phyloP scores from a whole-genome alignment of 2,113 vertebrate genomes.

The Prochilodus magdalenae region DNA sequence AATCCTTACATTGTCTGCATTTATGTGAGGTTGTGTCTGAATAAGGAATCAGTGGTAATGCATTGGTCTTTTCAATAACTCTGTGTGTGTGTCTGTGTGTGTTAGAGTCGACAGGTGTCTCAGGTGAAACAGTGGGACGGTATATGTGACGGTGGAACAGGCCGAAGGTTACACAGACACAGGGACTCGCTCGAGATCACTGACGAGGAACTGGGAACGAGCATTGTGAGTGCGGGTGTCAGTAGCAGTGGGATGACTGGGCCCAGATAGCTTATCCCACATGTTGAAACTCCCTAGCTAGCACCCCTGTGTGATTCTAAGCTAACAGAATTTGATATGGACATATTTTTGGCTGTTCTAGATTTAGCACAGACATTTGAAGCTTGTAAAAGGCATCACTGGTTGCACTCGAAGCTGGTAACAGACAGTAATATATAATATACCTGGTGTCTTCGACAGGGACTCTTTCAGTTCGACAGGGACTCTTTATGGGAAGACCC shows the following conservation, averaged over 20 bases:
- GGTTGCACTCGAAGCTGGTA: no score
- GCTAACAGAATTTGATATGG: no score
- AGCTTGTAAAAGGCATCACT: no score
- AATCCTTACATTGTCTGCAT: not conserved
- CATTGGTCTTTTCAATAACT: not conserved
- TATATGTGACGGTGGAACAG: constrained; percentile 64
- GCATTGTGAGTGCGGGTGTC: constrained; percentile 71
- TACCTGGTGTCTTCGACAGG: no score
- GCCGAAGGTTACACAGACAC: constrained; percentile 69
- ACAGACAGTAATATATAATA: no score
- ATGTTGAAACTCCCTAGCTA: no score
- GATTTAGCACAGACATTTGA: no score
- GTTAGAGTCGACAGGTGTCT: constrained; percentile 78
- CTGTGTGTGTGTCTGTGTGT: constrained; percentile 41
- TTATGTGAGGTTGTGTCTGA: not conserved
- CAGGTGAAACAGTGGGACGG: constrained; percentile 77
- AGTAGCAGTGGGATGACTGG: not conserved
- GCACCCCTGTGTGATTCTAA: no score
- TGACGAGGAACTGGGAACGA: constrained; percentile 76
- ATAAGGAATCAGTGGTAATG: not conserved
- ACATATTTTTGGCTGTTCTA: no score
- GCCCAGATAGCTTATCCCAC: no score
- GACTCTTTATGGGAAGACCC: no score
- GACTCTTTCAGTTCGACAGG: no score
- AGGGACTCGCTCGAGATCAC: constrained; percentile 75